Evolutionary conservation across 2,888 invertebrate species (phyloP).

Genomic region (Loripinus fragilis): DNA sequence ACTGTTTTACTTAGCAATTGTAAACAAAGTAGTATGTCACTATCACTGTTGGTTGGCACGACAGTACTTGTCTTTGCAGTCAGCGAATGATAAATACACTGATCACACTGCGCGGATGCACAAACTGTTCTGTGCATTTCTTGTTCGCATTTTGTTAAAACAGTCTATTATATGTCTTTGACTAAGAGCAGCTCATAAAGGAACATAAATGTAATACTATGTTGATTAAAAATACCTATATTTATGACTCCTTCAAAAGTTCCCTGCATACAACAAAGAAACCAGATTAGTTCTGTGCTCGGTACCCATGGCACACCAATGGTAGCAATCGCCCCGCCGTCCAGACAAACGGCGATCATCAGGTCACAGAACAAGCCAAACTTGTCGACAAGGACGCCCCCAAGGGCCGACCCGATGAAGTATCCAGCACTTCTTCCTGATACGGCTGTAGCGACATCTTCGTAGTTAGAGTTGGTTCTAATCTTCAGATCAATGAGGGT

Average conservation of each 20-base stretch:
- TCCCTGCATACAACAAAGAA: constrained; percentile 52
- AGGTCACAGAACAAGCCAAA: constrained; percentile 39
- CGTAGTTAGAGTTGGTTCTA: constrained; percentile 61
- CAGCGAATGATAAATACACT: no score
- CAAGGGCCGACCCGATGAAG: constrained; percentile 35
- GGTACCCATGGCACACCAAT: constrained; percentile 43
- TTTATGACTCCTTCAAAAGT: constrained; percentile 62
- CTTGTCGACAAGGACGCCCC: constrained; percentile 20
- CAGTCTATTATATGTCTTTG: no score
- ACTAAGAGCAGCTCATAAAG: no score
- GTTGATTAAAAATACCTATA: constrained; percentile 53
- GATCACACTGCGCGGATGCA: no score
- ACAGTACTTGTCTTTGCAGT: no score
- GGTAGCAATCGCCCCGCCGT: constrained; percentile 36
- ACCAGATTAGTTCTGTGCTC: constrained; percentile 35
- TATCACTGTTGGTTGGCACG: no score
- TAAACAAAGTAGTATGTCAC: no score
- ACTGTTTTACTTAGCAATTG: no score
- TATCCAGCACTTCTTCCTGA: constrained; percentile 65
- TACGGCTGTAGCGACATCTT: constrained; percentile 67
- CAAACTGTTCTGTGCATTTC: no score
- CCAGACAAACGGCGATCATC: constrained; percentile 51
- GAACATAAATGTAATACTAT: no score
- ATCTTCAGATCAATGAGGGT: constrained; percentile 69
- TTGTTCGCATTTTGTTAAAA: no score